These are phyloP conservation scores for Bombus ignitus DNA, from an alignment of 1,140 invertebrate species.

Conservation along the genomic window DNA sequence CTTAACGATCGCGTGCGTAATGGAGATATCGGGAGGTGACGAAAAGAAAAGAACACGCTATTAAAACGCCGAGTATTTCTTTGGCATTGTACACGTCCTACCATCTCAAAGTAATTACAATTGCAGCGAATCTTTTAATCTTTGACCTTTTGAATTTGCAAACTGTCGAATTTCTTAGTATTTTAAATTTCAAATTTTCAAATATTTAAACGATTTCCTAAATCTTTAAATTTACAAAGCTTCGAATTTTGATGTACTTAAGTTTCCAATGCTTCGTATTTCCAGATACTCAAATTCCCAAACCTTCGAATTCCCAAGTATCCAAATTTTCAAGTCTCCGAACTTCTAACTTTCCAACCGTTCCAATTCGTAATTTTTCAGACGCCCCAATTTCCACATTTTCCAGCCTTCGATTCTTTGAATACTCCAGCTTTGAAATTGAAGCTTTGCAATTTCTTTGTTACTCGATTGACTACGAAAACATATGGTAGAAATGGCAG, in stretches of 20 bases:
- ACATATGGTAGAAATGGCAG: too few species aligned
- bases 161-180: neutral
- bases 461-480: too few species aligned
- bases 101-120: too few species aligned
- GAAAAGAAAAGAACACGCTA: too few species aligned
- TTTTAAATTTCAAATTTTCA: neutral
- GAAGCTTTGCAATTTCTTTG: neutral
- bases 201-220: neutral
- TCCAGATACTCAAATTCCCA: too few species aligned
- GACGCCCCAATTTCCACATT: neutral
- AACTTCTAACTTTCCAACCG: neutral
- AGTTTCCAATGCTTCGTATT: neutral
- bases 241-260: neutral
- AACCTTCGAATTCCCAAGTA: too few species aligned
- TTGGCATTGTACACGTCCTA: too few species aligned
- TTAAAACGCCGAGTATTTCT: too few species aligned
- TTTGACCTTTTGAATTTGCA: too few species aligned
- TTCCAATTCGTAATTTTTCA: neutral
- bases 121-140: too few species aligned
- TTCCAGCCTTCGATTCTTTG: neutral
- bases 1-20: too few species aligned
- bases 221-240: neutral
- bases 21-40: too few species aligned
- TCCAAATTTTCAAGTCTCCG: neutral
- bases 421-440: rapidly evolving